A percentile compares a stretch with the other conserved stretches of the same genome.
phyloP scores from a whole-genome alignment of 2,888 invertebrate genomes.

The Dynastes grantii region DNA sequence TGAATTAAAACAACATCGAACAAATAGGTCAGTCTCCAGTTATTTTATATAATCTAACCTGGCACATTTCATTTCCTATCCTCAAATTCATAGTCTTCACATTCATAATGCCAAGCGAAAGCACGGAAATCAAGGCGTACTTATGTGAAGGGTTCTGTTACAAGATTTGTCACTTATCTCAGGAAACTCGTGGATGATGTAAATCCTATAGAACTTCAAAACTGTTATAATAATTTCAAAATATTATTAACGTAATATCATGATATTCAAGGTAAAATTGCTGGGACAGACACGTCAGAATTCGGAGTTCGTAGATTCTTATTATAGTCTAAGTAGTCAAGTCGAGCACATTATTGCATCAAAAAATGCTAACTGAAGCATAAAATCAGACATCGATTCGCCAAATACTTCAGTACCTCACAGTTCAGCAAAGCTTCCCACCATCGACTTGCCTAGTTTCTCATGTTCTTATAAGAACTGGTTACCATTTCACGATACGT shows the following conservation, averaged over 20 bases:
- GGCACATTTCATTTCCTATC: not conserved
- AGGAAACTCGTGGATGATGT: not conserved
- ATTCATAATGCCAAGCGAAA: not conserved
- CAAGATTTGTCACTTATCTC: slow-evolving; percentile 17
- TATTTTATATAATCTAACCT: not conserved
- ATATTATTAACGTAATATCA: no score
- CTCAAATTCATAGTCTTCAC: not conserved
- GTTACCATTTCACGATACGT: no score
- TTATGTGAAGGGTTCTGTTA: slow-evolving; percentile 7
- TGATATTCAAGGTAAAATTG: no score
- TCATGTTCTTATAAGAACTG: no score
- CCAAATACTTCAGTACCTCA: not conserved
- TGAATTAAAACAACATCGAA: not conserved
- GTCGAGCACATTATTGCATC: no score
- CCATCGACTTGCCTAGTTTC: not conserved
- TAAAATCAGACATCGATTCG: not conserved
- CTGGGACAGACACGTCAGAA: no score
- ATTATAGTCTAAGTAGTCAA: no score
- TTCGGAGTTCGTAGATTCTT: no score
- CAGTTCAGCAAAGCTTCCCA: no score
- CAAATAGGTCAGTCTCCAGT: slow-evolving; percentile 19
- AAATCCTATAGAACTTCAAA: not conserved
- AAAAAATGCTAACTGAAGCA: no score
- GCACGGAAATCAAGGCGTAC: not conserved
- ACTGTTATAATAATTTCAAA: not conserved